Percentiles rank a stretch among this genome's conserved stretches.
These are phyloP conservation scores for Bungarus multicinctus DNA, from an alignment of 2,113 vertebrate species.

Conservation along the genomic window DNA sequence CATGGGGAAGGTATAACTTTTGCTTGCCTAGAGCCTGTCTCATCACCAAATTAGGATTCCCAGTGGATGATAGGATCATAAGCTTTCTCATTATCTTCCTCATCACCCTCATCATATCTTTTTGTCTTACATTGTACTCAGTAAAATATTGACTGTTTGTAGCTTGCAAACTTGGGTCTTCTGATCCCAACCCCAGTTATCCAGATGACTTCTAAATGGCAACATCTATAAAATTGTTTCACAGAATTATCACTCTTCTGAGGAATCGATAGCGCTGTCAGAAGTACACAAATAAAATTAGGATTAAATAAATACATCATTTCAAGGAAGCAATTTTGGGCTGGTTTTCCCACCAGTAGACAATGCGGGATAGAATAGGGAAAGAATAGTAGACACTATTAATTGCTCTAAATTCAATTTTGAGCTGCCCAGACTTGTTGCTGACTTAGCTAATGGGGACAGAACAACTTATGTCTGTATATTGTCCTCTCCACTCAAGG, in stretches of 20 bases:
- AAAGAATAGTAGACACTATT: neutral
- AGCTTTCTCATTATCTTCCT: neutral
- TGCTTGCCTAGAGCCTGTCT: neutral
- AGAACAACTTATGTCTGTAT: too few relatives aligned
- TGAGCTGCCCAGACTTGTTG: neutral
- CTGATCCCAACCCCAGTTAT: neutral
- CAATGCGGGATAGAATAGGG: neutral
- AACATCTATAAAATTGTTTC: neutral
- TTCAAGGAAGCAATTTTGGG: neutral
- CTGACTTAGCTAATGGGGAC: too few relatives aligned
- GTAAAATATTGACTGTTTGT: neutral
- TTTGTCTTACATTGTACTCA: neutral
- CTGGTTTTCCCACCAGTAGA: neutral
- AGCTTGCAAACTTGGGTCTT: neutral
- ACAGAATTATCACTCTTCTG: neutral
- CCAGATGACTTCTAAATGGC: neutral
- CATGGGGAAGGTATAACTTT: neutral
- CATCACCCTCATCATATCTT: too few relatives aligned
- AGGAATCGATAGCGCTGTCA: neutral
- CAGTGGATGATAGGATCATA: neutral
- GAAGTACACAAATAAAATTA: neutral
- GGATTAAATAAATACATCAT: neutral
- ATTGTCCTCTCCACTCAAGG: too few relatives aligned
- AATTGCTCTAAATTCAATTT: neutral
- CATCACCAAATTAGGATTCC: neutral